Evolutionary conservation across 2,797 vertebrate genomes (phyloP).

Genomic region (Hippopotamyrus pictus): DNA sequence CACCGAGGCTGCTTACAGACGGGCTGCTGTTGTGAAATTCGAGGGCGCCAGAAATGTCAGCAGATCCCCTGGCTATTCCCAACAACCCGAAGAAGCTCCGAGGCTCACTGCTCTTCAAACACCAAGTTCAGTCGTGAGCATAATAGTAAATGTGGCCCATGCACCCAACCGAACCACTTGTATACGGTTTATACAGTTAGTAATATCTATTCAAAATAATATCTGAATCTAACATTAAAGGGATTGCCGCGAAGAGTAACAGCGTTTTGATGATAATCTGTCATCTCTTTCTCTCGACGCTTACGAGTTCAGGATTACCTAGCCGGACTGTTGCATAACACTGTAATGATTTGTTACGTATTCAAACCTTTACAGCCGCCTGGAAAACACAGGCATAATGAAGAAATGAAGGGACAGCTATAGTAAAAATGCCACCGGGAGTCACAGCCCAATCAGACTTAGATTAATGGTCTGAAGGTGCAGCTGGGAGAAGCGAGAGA

Average conservation of each 20-base stretch:
- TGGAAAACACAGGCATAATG: not conserved
- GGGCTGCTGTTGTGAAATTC: slow-evolving; percentile 37
- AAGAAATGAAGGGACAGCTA: not conserved
- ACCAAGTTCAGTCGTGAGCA: not conserved
- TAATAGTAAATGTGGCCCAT: too few relatives aligned
- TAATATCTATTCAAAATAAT: not conserved
- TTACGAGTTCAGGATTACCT: slow-evolving; percentile 28
- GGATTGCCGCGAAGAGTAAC: not conserved
- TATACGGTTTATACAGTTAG: not conserved
- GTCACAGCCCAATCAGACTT: not conserved
- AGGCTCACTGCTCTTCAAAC: not conserved
- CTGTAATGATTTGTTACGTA: not conserved
- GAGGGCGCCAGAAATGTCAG: slow-evolving; percentile 52
- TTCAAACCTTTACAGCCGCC: not conserved
- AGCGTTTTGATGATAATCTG: not conserved
- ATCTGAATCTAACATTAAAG: not conserved
- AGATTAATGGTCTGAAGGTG: not conserved
- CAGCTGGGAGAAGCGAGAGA: not conserved
- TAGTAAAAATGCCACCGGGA: not conserved
- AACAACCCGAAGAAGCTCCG: slow-evolving; percentile 17
- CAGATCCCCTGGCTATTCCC: slow-evolving; percentile 33
- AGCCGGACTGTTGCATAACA: not conserved
- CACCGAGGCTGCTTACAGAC: slow-evolving; percentile 36
- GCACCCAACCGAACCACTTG: too few relatives aligned
- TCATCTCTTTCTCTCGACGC: not conserved